Evolutionary conservation across 2,113 vertebrate genomes (phyloP), one percentile per base, ranked within the genome.

Genomic region (Calyptommatus sinebrachiatus): DNA sequence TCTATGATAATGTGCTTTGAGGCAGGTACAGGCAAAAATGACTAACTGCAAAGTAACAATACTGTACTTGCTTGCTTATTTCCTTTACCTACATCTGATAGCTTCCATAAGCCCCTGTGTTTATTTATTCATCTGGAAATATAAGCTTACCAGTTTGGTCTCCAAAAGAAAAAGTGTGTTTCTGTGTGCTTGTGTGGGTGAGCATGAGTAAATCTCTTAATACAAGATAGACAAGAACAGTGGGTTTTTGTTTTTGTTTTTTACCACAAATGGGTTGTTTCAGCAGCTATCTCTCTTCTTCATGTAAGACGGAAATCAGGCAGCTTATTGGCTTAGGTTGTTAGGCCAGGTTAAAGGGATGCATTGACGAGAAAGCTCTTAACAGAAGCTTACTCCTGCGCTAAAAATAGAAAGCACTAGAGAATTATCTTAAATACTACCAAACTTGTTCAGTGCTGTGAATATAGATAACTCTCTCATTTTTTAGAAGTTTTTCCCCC

Each of bases 271-370:
- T 91, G 88, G 91, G 90, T 94, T 93, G 92, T 94, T 95, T 94
- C 86, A 93, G 92, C 92, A 93, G 92, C 92, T 94, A 91, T 93
- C 92, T 92, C 88, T 93, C 85, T 92, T 92, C 91, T 90, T 94
- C 79, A 86, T 57, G 78, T 89, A 92, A 88, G 71, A 89, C 85
- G 76, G 89, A 95, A 95, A 95, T 94, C 93, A 95, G 94, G 95
- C 92, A 93, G 97, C 96, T 98, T 98, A 97, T 94, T 97, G 96
- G 97, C 96, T 98, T 97, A 97, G 95, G 93, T 93, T 95, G 96
- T 96, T 93, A 96, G 96, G 95, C 95, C 96, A 96, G 96, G 97
- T 97, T 97, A 96, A 96, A 96, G 95, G 94, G 95, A 97, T 94
- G 94, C 94, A 92, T 91, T 9, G 87, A 94, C 92, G 91, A 97